Conservation (phyloP, 1,140 invertebrate species). For the Leptinotarsa texana region DNA sequence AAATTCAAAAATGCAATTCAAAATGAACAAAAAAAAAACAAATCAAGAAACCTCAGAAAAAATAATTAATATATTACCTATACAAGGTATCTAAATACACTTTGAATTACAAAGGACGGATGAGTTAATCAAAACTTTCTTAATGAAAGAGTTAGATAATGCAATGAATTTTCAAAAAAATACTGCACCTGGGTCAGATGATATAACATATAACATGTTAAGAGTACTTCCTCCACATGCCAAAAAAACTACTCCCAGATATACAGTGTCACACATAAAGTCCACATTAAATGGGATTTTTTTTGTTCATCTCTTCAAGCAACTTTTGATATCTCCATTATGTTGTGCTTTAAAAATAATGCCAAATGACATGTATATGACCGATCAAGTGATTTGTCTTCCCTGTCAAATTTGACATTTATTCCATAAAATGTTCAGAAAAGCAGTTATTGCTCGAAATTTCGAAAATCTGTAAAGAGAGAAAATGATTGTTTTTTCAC, state of each 20-base stretch:
- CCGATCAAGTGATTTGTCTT: too few relatives aligned
- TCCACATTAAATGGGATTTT: too few relatives aligned
- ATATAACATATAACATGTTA: slow-evolving; percentile 3
- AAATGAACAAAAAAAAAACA: neutral
- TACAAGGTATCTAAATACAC: neutral
- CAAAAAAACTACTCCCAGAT: neutral
- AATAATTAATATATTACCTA: neutral
- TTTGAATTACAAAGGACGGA: neutral
- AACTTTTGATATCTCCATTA: too few relatives aligned
- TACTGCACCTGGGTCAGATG: slow-evolving; percentile 10
- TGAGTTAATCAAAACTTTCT: neutral
- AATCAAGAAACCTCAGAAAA: neutral
- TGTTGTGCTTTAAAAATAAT: too few relatives aligned
- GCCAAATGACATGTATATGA: too few relatives aligned
- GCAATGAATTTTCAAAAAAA: neutral
- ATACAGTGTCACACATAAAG: neutral
- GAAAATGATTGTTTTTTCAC: too few relatives aligned
- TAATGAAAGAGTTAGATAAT: neutral
- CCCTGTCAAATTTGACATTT: too few relatives aligned
- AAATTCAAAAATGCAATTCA: neutral
- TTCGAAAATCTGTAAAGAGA: too few relatives aligned
- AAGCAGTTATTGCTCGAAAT: too few relatives aligned
- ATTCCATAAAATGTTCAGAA: too few relatives aligned
- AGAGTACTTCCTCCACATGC: neutral
- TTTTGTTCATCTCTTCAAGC: too few relatives aligned